Evolutionary conservation across 1,140 invertebrate species (phyloP), one percentile per base, ranked within the genome.

Genomic region (Eumaeus atala): DNA sequence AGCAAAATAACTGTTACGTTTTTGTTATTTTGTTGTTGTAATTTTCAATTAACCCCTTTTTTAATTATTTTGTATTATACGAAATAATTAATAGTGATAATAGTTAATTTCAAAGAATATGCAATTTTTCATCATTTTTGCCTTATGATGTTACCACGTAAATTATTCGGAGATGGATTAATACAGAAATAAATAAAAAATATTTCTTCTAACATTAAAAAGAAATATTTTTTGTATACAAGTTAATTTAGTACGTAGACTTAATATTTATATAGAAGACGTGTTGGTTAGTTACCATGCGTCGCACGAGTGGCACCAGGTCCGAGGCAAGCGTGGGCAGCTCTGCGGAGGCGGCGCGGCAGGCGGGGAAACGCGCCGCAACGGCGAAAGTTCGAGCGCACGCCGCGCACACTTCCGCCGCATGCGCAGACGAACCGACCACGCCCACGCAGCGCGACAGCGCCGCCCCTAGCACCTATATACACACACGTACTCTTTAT

Each of bases 341-440:
- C 72, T 95, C 94, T 7, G 97, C 93, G 59, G 96, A 93, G 68
- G 93, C 94, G 69, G 95, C 93, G 61, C 97, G 90, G 82, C 97
- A 99, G 37, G 91, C 92, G 62, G 94, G 92, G 89, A 99, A 99
- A 63, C 93, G 91, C n/a, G 97, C 96, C 5, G 97, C 96, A 5
- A 99, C 97, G 10, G 95, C 92, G 75, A 97, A 99, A 84, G 97
- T 99, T 53, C 92, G 91, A 1, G 95, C 95, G 54, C 98, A 93
- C 82, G 99, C 94, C 28, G 91, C 93, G 77, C 97, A 99, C 64
- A 99, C 97, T 90, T 96, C 93, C 17, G 97, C 96, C 48, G 95
- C 91, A 56, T 97, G 88, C 61, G 98, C 96, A 38, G 89, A 90
- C 0, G 95, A 53, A 91, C 90, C 64, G 49, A 99, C 81, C 1